phyloP scores from a whole-genome alignment of 2,113 vertebrate genomes.

The Bambusicola thoracicus region DNA sequence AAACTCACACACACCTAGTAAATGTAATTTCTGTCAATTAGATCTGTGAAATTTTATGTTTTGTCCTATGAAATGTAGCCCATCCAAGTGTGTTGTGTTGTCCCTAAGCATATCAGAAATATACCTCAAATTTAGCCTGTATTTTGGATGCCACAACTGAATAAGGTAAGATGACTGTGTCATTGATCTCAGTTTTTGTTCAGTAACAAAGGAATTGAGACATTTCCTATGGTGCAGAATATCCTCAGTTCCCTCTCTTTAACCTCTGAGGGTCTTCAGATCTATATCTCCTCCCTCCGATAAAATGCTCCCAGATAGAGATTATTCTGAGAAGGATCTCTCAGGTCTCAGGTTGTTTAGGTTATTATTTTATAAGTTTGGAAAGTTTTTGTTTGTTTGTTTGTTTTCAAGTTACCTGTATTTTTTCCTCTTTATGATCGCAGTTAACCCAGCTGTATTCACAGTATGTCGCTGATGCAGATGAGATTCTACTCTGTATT shows the following conservation, averaged over 20 bases:
- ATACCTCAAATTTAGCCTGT: neutral
- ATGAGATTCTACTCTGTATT: neutral
- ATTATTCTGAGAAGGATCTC: neutral
- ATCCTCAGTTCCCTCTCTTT: neutral
- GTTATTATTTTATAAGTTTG: neutral
- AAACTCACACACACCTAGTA: neutral
- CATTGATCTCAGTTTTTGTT: neutral
- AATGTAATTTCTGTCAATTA: neutral
- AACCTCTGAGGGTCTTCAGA: neutral
- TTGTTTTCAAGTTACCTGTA: neutral
- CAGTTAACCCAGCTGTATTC: neutral
- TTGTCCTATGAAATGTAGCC: neutral
- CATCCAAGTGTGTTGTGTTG: neutral
- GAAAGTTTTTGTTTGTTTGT: neutral
- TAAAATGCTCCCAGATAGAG: accelerated
- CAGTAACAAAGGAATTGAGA: neutral
- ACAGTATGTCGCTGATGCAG: neutral
- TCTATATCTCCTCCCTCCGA: neutral
- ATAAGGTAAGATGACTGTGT: neutral
- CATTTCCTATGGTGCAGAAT: neutral
- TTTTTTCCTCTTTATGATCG: neutral
- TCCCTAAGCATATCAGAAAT: neutral
- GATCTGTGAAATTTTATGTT: neutral
- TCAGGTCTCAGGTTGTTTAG: neutral
- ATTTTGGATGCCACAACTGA: neutral